Evolutionary conservation across 2,113 vertebrate species (phyloP), one percentile per base, ranked within the genome.

Genomic region (Anolis carolinensis): DNA sequence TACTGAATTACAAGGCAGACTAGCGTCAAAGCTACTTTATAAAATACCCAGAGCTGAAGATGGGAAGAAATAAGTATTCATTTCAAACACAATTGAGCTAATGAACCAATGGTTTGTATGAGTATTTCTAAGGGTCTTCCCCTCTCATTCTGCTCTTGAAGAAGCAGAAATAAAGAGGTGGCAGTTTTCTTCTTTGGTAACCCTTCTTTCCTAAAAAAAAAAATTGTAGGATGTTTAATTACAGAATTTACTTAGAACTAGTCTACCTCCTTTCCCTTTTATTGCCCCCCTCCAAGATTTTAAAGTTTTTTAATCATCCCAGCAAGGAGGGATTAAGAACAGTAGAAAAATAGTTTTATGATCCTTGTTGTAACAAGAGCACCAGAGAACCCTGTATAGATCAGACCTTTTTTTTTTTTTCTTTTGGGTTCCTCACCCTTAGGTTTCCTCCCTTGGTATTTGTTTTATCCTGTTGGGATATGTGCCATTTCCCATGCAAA

Each of bases 1-100:
- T 94, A 94, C 93, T 90, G 96, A 96, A 94, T 95, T 96, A 94
- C 89, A 89, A 95, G 92, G 88, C 79, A 94, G 90, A 90, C 88
- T 93, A 91, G 89, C 82, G 81, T 94, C 95, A 96, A 95, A 94
- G 84, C 71, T 92, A 84, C 84, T 91, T 94, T 95, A 90, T 89
- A 93, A 93, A 95, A 95, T 92, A 92, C 76, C 92, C 85, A 85
- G 93, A 94, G 85, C 90, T 93, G 89, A 88, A 96, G 83, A 92
- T 89, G 90, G 93, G 88, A 86, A 92, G 93, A 94, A 95, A 94
- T 93, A 95, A 92, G 83, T 81, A 91, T 91, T 93, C 21, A 1
- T 95, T 95, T 95, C 92, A 95, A 93, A 95, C 92, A 92, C 80
- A 86, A 39, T 85, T 93, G 91, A 93, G 81, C 81, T 92, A 87